Conservation (phyloP, 2,888 invertebrate species). For the Hemicrepidius hirtus region DNA sequence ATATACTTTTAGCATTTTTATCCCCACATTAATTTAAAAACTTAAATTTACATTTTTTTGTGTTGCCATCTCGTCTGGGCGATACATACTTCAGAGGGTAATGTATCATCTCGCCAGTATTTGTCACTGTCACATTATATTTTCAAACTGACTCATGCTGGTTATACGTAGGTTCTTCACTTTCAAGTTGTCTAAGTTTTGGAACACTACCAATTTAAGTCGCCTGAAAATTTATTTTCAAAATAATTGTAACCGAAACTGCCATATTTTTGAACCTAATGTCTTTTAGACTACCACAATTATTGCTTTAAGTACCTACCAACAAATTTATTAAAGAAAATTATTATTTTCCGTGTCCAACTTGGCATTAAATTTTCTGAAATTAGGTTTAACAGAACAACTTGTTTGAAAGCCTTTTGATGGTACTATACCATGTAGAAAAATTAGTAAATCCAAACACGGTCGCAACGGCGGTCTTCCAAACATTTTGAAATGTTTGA, state of each 20-base stretch:
- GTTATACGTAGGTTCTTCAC: constrained; percentile 14
- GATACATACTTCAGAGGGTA: neutral
- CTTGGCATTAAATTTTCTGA: neutral
- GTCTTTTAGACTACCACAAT: no score
- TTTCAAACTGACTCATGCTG: constrained; percentile 31
- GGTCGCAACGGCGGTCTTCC: no score
- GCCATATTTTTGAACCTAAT: constrained; percentile 16
- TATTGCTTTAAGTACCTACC: no score
- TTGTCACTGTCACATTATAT: constrained; percentile 41
- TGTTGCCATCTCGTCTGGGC: neutral
- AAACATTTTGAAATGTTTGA: no score
- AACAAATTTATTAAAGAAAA: neutral
- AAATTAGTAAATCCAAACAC: no score
- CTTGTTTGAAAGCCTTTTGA: no score
- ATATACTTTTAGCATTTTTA: no score
- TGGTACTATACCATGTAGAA: no score
- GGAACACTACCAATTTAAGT: constrained; percentile 44
- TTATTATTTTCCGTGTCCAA: neutral
- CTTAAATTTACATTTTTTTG: neutral
- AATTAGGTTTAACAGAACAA: no score
- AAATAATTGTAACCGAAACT: constrained; percentile 41
- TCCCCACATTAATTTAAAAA: neutral
- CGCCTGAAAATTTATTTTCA: constrained; percentile 38
- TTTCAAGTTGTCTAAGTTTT: constrained; percentile 39
- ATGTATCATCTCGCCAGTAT: constrained; percentile 16